Evolutionary conservation across 2,113 vertebrate species (phyloP).

Genomic region (Daphoenositta chrysoptera): DNA sequence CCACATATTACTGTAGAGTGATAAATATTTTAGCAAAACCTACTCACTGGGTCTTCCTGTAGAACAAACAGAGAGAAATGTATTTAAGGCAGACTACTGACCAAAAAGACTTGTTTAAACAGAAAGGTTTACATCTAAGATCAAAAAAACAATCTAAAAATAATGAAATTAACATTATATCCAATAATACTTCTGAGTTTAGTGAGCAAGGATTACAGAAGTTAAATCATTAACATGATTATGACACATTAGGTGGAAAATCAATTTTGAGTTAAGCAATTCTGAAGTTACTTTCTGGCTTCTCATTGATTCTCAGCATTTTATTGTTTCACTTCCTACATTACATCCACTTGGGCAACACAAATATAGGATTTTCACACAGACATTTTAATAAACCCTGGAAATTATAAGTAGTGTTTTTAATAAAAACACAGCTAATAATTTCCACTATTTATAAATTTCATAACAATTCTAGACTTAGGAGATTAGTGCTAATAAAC

Average conservation of each 20-base stretch:
- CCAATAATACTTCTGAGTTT: not conserved
- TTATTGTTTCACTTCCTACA: not conserved
- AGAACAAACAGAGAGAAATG: not conserved
- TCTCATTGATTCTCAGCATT: not conserved
- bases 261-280: not conserved
- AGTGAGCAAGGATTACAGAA: not conserved
- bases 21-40: not conserved
- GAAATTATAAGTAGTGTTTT: not conserved
- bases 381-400: not conserved
- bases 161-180: not conserved
- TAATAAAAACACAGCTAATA: not conserved
- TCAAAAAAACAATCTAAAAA: not conserved
- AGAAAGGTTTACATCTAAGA: not conserved
- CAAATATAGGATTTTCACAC: not conserved
- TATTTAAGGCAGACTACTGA: not conserved
- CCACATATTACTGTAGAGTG: not conserved
- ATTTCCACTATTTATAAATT: not conserved
- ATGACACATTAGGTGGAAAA: not conserved
- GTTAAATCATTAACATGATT: not conserved
- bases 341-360: not conserved
- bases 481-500: not conserved
- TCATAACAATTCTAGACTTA: not conserved
- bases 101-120: not conserved
- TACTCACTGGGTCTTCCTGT: not conserved
- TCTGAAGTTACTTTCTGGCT: not conserved